Percentiles rank a stretch among this genome's conserved stretches.
These are phyloP conservation scores for Myodes glareolus DNA, from an alignment of 2,113 vertebrate species.

Conservation along the genomic window DNA sequence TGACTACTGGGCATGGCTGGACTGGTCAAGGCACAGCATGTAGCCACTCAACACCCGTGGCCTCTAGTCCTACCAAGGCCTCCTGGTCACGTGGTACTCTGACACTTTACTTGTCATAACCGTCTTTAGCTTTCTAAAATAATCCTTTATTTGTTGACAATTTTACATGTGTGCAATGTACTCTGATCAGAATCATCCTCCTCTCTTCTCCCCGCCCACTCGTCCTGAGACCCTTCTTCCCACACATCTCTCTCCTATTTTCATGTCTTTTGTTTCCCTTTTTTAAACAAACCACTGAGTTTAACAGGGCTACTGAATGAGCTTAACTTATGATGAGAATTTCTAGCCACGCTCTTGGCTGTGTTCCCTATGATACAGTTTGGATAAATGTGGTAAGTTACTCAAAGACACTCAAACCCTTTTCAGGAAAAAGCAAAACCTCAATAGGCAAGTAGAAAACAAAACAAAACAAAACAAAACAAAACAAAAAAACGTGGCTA, in stretches of 20 bases:
- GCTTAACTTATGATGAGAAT: background rate
- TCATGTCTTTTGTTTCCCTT: background rate
- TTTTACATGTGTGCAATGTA: background rate
- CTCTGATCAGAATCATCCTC: background rate
- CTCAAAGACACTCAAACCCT: background rate
- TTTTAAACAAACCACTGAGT: too few relatives aligned
- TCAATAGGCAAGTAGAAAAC: conserved; percentile 9
- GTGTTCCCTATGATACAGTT: background rate
- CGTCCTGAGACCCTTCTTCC: background rate
- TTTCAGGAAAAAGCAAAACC: background rate
- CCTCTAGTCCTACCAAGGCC: background rate
- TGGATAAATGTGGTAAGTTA: background rate
- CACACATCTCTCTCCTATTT: background rate
- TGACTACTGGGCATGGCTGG: background rate
- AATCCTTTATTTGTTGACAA: background rate
- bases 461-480: background rate
- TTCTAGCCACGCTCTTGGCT: background rate
- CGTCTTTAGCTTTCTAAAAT: background rate
- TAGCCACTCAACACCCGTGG: background rate
- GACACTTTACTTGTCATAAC: background rate
- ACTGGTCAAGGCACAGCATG: background rate
- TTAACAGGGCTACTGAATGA: background rate
- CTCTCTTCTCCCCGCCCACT: background rate
- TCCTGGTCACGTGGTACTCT: background rate
- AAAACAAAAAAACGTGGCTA: conserved; percentile 76